Evolutionary conservation across 2,888 invertebrate species (phyloP).

Genomic region (Bibio marci): DNA sequence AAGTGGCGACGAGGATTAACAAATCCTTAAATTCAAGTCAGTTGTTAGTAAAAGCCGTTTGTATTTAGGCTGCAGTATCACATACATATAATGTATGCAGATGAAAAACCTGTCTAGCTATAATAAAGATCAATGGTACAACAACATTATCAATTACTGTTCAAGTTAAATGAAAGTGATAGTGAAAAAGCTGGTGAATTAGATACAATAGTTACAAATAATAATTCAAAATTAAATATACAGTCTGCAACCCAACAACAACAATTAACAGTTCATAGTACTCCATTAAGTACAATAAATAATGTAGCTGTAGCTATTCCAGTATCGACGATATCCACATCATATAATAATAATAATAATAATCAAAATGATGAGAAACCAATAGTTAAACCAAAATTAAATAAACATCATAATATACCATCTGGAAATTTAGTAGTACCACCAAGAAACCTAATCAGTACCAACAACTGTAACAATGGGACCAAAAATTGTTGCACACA

Average conservation of each 20-base stretch:
- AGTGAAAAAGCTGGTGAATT: constrained; percentile 16
- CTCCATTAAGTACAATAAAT: constrained; percentile 30
- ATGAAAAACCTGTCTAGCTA: no score
- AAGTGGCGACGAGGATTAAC: no score
- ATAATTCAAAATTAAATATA: background rate
- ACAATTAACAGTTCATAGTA: constrained; percentile 37
- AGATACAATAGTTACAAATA: background rate
- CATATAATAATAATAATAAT: constrained; percentile 7
- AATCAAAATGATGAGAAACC: constrained; percentile 11
- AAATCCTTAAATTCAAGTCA: no score
- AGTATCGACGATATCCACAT: no score
- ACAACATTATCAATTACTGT: no score
- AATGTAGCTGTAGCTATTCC: constrained; percentile 24
- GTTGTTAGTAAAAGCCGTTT: no score
- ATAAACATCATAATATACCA: constrained; percentile 17
- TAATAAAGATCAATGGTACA: no score
- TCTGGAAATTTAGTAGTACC: constrained; percentile 25
- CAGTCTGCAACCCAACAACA: no score
- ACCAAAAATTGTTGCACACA: constrained; percentile 28
- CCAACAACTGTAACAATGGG: constrained; percentile 45
- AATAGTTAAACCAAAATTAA: constrained; percentile 27
- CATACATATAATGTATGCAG: no score
- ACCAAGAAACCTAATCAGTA: constrained; percentile 63
- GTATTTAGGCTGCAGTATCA: no score
- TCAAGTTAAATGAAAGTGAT: constrained; percentile 14